Evolutionary conservation across 92 coral and sea anemone species (phyloP).

Genomic region (Nematostella vectensis): DNA sequence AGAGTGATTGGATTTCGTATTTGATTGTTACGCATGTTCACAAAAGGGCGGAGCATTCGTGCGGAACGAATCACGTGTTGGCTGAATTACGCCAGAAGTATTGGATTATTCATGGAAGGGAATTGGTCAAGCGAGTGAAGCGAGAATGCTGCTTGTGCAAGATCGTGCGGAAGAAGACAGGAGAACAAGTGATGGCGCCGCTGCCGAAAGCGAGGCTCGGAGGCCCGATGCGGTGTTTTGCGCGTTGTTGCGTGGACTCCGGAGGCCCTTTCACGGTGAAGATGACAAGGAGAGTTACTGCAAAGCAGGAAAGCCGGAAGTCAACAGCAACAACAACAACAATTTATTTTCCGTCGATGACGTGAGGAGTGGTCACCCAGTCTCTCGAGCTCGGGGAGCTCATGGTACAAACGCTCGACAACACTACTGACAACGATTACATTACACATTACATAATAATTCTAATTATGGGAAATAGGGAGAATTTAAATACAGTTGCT

Average conservation of each 20-base stretch:
- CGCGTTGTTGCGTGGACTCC: not conserved
- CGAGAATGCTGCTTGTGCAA: constrained; percentile 33
- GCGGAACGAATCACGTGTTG: constrained; percentile 39
- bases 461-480: no score
- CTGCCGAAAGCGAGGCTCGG: constrained; percentile 32
- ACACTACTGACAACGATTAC: no score
- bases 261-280: constrained; percentile 14
- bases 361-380: no score
- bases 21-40: constrained; percentile 17
- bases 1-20: constrained; percentile 11
- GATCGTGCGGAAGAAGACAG: constrained; percentile 7
- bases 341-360: no score
- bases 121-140: constrained; percentile 28
- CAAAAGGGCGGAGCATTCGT: constrained; percentile 19
- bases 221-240: constrained; percentile 6
- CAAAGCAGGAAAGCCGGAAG: constrained; percentile 10
- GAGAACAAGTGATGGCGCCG: constrained; percentile 32
- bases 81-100: constrained; percentile 26
- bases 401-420: no score
- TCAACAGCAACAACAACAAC: constrained; percentile 16
- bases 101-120: constrained; percentile 34
- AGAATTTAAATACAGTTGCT: no score
- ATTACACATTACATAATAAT: no score
- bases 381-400: no score
- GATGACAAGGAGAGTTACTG: constrained; percentile 22